Conservation (phyloP, 2,888 invertebrate species). For the Anthoptus insignis region DNA sequence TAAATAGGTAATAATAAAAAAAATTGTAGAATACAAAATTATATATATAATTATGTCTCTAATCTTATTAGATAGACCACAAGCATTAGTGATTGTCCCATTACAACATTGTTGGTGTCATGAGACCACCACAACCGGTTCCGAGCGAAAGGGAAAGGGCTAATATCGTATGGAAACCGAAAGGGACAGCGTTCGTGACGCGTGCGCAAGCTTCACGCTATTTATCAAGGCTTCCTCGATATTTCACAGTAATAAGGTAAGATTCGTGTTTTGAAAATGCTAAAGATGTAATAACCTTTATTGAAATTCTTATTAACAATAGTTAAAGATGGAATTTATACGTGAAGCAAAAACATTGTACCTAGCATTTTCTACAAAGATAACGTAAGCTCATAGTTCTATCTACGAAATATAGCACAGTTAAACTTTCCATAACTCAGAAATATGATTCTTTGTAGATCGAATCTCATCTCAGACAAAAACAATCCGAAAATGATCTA, state of each 20-base stretch:
- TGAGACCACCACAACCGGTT: constrained; percentile 29
- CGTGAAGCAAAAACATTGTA: no score
- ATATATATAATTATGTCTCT: no score
- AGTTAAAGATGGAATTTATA: background rate
- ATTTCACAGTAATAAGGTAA: constrained; percentile 13
- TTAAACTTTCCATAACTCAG: no score
- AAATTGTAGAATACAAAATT: no score
- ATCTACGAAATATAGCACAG: no score
- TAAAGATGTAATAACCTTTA: constrained; percentile 28
- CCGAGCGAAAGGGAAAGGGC: constrained; percentile 33
- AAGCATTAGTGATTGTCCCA: constrained; percentile 24
- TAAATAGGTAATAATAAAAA: no score
- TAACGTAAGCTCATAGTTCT: no score
- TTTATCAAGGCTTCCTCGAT: constrained; percentile 8
- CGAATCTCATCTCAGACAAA: no score
- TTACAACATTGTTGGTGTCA: constrained; percentile 30
- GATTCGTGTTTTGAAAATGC: constrained; percentile 22
- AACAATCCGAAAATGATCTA: no score
- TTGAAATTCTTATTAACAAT: background rate
- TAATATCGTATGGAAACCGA: constrained; percentile 27
- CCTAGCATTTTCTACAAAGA: no score
- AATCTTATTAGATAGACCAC: background rate
- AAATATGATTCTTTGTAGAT: no score
- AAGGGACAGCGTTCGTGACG: constrained; percentile 29
- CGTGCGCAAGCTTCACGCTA: constrained; percentile 24